phyloP scores from a whole-genome alignment of 1,140 invertebrate genomes.

The Papilio polytes region DNA sequence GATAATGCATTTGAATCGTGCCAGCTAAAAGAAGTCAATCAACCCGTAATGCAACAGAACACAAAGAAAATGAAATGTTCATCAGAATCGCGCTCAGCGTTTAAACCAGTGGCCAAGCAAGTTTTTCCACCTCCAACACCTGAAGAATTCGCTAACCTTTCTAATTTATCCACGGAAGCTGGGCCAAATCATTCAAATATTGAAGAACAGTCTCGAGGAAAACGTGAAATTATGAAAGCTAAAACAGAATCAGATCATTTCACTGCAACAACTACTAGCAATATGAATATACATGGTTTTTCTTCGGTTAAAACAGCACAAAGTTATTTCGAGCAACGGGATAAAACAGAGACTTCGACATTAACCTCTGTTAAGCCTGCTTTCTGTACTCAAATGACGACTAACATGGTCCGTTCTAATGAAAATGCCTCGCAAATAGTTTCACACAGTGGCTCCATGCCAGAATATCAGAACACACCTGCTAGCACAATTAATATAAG shows the following conservation, averaged over 20 bases:
- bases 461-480: slow-evolving; percentile 72
- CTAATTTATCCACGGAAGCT: slow-evolving; percentile 72
- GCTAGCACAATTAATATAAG: slow-evolving; percentile 63
- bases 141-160: slow-evolving; percentile 64
- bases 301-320: slow-evolving; percentile 69
- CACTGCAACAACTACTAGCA: slow-evolving; percentile 47
- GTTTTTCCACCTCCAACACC: slow-evolving; percentile 69
- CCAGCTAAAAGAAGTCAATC: slow-evolving; percentile 48
- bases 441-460: slow-evolving; percentile 82
- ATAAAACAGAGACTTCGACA: slow-evolving; percentile 66
- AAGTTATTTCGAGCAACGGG: slow-evolving; percentile 71
- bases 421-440: slow-evolving; percentile 46
- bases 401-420: slow-evolving; percentile 84
- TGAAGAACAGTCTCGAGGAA: slow-evolving; percentile 55
- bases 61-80: slow-evolving; percentile 71
- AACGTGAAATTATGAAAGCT: slow-evolving; percentile 54
- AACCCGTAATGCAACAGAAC: slow-evolving; percentile 70
- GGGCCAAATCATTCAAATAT: slow-evolving; percentile 69
- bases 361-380: slow-evolving; percentile 64
- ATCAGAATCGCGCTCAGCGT: slow-evolving; percentile 70
- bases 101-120: slow-evolving; percentile 78
- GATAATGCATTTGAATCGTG: slow-evolving; percentile 50
- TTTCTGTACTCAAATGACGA: slow-evolving; percentile 84
- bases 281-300: slow-evolving; percentile 50
- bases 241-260: slow-evolving; percentile 57